Conservation (phyloP, 2,888 invertebrate genomes). For the Pristionchus entomophagus region DNA sequence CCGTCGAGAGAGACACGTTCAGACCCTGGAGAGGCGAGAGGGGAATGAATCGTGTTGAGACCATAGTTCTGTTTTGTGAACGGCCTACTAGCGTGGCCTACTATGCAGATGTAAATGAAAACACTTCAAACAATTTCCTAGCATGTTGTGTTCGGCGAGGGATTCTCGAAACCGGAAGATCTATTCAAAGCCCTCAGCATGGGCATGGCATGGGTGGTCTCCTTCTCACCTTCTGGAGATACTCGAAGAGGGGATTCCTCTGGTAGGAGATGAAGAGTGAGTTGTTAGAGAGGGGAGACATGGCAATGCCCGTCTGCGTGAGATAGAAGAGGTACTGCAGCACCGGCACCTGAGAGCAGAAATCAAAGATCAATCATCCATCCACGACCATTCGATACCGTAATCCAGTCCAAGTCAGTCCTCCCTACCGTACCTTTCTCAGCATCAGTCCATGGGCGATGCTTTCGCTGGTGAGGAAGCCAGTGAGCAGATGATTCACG, state of each 20-base stretch:
- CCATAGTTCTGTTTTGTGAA: not conserved
- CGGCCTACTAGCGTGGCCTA: not conserved
- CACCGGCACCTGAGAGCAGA: conserved; percentile 89
- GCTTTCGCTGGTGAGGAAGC: conserved; percentile 96
- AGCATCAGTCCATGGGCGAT: conserved; percentile 96
- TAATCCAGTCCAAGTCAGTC: too few species aligned
- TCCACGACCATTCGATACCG: too few species aligned
- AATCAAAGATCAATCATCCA: not conserved
- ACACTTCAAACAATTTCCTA: too few species aligned
- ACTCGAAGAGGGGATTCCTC: conserved; percentile 95
- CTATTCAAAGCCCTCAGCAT: not conserved
- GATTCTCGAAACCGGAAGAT: not conserved
- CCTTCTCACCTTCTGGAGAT: conserved; percentile 55
- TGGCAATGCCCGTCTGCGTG: conserved; percentile 97
- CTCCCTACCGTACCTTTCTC: conserved; percentile 83
- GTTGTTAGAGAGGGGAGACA: conserved; percentile 98
- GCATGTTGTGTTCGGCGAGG: too few species aligned
- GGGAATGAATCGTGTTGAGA: too few species aligned
- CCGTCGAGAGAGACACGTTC: conserved; percentile 93
- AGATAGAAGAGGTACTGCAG: conserved; percentile 97
- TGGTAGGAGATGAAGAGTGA: conserved; percentile 98
- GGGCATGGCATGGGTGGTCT: too few species aligned
- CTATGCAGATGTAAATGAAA: too few species aligned
- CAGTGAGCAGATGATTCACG: conserved; percentile 96
- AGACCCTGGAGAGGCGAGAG: too few species aligned